A percentile compares a stretch with the other conserved stretches of the same genome.
These are phyloP conservation scores for Perca schrenkii DNA, from an alignment of 2,113 vertebrate species.

Conservation along the genomic window DNA sequence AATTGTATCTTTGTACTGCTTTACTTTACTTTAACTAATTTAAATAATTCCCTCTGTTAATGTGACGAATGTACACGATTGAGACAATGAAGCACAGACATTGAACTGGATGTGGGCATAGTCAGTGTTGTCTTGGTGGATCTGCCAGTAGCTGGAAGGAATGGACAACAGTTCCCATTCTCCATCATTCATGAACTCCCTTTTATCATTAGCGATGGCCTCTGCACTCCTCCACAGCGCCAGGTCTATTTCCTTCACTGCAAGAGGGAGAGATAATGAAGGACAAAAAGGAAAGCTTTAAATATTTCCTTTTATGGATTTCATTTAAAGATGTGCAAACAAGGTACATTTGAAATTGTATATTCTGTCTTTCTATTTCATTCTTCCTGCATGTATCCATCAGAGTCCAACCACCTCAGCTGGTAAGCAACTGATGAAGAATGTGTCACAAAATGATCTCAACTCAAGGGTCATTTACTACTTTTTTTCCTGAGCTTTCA, in stretches of 20 bases:
- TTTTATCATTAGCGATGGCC: slow-evolving; percentile 83
- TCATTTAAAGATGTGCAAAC: neutral
- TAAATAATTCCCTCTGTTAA: neutral
- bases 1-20: neutral
- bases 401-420: too few species aligned
- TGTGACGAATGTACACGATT: neutral
- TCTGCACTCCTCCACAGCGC: slow-evolving; percentile 86
- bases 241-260: slow-evolving; percentile 89
- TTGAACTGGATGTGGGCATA: slow-evolving; percentile 91
- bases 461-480: too few species aligned
- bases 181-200: slow-evolving; percentile 86
- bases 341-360: neutral
- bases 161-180: slow-evolving; percentile 92
- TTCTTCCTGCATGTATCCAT: too few species aligned
- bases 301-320: neutral
- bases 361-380: too few species aligned
- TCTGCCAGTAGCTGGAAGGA: slow-evolving; percentile 81
- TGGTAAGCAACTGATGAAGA: too few species aligned
- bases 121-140: slow-evolving; percentile 76
- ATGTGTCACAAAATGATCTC: too few species aligned
- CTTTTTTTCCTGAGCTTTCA: too few species aligned
- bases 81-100: slow-evolving; percentile 52
- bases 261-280: slow-evolving; percentile 16
- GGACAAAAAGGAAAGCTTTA: neutral
- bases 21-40: neutral